phyloP scores from a whole-genome alignment of 2,888 invertebrate species.

The Micoletzkya japonica region DNA sequence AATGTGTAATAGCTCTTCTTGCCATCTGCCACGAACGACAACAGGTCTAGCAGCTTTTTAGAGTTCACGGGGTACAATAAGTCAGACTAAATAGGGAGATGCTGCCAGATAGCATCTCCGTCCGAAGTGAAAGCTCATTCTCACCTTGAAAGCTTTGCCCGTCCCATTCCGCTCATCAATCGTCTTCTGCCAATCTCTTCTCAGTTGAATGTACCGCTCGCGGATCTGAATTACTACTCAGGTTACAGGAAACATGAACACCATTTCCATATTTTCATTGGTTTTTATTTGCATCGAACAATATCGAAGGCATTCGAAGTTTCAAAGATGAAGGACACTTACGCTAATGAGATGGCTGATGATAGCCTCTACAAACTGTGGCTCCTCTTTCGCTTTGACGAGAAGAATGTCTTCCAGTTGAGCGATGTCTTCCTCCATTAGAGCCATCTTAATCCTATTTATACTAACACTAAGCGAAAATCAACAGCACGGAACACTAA shows the following conservation, averaged over 20 bases:
- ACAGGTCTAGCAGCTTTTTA: too few relatives aligned
- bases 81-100: too few relatives aligned
- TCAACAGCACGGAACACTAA: too few relatives aligned
- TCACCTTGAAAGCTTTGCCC: conserved; percentile 11
- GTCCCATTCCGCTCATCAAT: conserved; percentile 18
- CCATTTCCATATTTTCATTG: not conserved
- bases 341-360: conserved; percentile 12
- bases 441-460: too few relatives aligned
- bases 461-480: too few relatives aligned
- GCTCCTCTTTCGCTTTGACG: conserved; percentile 23
- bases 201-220: conserved; percentile 14
- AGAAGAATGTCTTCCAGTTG: conserved; percentile 27
- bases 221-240: conserved; percentile 16
- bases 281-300: not conserved
- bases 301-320: not conserved
- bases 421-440: conserved; percentile 11
- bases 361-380: conserved; percentile 35
- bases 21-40: too few relatives aligned
- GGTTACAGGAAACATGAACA: too few relatives aligned
- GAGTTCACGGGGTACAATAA: too few relatives aligned
- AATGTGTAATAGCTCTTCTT: too few relatives aligned
- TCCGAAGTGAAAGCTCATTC: not conserved
- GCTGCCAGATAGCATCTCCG: too few relatives aligned
- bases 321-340: not conserved
- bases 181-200: conserved; percentile 23